Conservation (phyloP, 2,888 invertebrate genomes). For the Seira musarum region DNA sequence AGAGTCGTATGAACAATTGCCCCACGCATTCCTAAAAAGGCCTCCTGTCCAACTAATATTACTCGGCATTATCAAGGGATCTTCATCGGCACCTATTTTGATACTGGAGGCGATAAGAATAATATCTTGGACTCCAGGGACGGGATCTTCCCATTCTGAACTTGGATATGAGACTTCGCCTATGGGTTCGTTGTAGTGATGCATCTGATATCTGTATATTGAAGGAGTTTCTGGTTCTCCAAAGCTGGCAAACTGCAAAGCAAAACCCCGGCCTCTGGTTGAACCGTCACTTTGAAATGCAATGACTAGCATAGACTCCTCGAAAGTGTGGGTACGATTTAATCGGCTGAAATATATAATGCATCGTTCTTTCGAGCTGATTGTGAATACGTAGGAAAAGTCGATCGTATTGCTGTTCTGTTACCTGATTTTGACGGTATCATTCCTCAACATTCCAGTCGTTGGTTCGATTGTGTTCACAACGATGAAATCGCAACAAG, state of each 20-base stretch:
- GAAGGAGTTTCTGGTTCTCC: not conserved
- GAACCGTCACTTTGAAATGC: conserved; percentile 31
- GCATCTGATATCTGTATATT: conserved; percentile 17
- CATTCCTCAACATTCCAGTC: conserved; percentile 37
- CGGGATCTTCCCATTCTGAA: conserved; percentile 25
- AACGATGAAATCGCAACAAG: conserved; percentile 49
- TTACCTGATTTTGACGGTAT: conserved; percentile 31
- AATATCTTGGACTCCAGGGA: conserved; percentile 24
- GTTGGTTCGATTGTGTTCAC: conserved; percentile 40
- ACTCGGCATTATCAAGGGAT: conserved; percentile 21
- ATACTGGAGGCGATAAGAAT: conserved; percentile 45
- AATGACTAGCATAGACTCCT: conserved; percentile 25
- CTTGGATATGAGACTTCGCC: not conserved
- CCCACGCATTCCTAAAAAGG: not conserved
- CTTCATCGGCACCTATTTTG: conserved; percentile 30
- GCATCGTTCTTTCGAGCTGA: not conserved
- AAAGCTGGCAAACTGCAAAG: conserved; percentile 20
- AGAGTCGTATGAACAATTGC: conserved; percentile 30
- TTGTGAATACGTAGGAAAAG: too few species aligned
- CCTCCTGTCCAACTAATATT: conserved; percentile 41
- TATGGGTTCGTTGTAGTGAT: conserved; percentile 19
- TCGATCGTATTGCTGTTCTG: too few species aligned
- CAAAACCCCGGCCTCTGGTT: conserved; percentile 24
- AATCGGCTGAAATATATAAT: conserved; percentile 34
- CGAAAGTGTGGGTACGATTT: conserved; percentile 38